Evolutionary conservation across 2,113 vertebrate genomes (phyloP).

Genomic region (Otolemur garnettii): DNA sequence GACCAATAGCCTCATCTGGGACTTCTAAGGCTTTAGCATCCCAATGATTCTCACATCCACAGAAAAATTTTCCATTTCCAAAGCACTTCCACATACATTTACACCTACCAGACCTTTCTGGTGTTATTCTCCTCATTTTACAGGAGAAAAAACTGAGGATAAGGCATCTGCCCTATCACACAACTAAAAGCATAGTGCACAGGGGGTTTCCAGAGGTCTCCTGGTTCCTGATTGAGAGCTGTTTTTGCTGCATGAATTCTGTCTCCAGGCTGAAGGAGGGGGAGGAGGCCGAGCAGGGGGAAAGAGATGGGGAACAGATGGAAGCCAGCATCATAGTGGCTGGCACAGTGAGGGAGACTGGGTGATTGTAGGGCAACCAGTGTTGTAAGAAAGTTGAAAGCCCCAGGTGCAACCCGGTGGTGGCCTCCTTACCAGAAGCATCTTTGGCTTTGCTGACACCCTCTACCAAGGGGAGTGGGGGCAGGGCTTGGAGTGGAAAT

Average conservation of each 20-base stretch:
- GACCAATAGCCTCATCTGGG: background rate
- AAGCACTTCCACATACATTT: background rate
- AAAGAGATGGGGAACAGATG: background rate
- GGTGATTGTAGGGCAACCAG: background rate
- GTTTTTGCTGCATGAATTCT: background rate
- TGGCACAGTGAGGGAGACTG: background rate
- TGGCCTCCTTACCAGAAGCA: constrained; percentile 70
- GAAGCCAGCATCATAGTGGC: background rate
- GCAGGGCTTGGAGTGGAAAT: background rate
- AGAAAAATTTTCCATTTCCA: background rate
- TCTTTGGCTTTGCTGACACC: background rate
- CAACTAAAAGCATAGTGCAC: background rate
- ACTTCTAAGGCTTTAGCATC: background rate
- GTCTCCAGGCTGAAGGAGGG: background rate
- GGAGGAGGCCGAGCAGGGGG: background rate
- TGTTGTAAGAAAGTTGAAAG: background rate
- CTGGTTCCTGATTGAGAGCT: background rate
- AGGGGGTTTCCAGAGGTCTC: constrained; percentile 10
- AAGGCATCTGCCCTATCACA: background rate
- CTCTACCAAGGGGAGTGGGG: background rate
- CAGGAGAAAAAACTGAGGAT: background rate
- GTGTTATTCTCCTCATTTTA: background rate
- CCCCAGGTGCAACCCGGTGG: constrained; percentile 68
- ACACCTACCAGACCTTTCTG: background rate
- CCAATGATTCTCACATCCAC: background rate